phyloP scores from a whole-genome alignment of 2,797 vertebrate species.

The Arctocebus calabarensis region DNA sequence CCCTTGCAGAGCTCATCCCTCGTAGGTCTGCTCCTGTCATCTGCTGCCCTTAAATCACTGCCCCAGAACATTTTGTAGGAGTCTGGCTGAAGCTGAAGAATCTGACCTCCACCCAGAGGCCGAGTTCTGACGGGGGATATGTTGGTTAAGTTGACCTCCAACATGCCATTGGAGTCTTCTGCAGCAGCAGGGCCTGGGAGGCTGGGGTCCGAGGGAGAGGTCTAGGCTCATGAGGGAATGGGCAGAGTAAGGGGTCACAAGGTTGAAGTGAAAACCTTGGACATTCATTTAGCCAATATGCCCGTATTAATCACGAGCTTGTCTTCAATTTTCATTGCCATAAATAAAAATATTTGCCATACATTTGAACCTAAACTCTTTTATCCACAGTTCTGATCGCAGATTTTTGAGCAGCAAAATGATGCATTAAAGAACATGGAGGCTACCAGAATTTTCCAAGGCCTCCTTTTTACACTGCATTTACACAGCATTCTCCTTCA shows the following conservation, averaged over 20 bases:
- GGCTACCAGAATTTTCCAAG: conserved; percentile 44
- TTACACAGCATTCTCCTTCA: conserved; percentile 55
- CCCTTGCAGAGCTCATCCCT: neutral
- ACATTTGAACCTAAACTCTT: neutral
- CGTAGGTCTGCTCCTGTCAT: neutral
- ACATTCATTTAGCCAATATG: neutral
- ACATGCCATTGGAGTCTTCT: neutral
- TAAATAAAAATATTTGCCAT: conserved; percentile 29
- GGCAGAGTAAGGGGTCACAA: neutral
- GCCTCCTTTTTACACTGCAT: neutral
- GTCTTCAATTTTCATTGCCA: neutral
- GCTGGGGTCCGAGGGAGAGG: neutral
- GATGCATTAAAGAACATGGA: conserved; percentile 36
- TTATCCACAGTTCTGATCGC: neutral
- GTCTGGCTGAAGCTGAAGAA: neutral
- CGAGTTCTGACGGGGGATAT: neutral
- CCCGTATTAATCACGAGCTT: neutral
- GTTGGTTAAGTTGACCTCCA: neutral
- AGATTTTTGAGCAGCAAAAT: conserved; percentile 44
- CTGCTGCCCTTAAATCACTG: neutral
- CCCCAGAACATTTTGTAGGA: neutral
- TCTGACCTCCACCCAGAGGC: neutral
- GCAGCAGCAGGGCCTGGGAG: neutral
- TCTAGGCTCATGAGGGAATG: neutral
- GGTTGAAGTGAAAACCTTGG: neutral